A percentile compares a stretch with the other conserved stretches of the same genome.
Conservation (phyloP, 2,888 invertebrate genomes). For the Syrista parreyssii region DNA sequence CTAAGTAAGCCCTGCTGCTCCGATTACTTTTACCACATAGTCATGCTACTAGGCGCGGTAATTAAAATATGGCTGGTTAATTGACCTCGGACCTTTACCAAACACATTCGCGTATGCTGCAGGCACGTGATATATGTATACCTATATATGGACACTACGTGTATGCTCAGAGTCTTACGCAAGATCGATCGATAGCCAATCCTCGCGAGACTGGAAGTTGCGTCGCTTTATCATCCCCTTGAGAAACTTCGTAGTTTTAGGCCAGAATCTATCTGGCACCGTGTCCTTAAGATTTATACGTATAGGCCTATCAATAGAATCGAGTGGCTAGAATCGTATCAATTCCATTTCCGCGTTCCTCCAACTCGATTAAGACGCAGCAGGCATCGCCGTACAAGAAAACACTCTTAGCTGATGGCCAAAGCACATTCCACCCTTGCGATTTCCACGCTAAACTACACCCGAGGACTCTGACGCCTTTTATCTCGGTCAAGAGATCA, state of each 20-base stretch:
- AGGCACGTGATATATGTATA: not conserved
- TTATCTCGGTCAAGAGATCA: not conserved
- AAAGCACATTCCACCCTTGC: not conserved
- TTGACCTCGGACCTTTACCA: not conserved
- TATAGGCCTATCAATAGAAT: not conserved
- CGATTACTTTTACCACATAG: conserved; percentile 15
- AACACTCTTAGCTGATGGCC: conserved; percentile 20
- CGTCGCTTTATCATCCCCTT: not conserved
- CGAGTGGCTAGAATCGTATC: not conserved
- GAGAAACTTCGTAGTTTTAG: not conserved
- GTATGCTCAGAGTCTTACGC: not conserved
- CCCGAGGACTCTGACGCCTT: not conserved
- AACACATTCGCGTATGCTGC: not conserved
- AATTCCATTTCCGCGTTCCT: conserved; percentile 6
- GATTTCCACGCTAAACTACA: not conserved
- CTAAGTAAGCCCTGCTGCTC: conserved; percentile 28
- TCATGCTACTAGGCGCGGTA: conserved; percentile 15
- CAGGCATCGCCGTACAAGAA: conserved; percentile 18
- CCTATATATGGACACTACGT: not conserved
- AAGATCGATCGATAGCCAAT: not conserved
- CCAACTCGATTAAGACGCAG: conserved; percentile 21
- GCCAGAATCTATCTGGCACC: not conserved
- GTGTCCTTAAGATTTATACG: not conserved
- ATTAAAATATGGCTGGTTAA: conserved; percentile 14
- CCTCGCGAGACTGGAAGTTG: not conserved